A percentile compares a stretch with the other conserved stretches of the same genome.
These are phyloP conservation scores for Branchinecta lynchi DNA, from an alignment of 1,140 invertebrate genomes.

Conservation along the genomic window DNA sequence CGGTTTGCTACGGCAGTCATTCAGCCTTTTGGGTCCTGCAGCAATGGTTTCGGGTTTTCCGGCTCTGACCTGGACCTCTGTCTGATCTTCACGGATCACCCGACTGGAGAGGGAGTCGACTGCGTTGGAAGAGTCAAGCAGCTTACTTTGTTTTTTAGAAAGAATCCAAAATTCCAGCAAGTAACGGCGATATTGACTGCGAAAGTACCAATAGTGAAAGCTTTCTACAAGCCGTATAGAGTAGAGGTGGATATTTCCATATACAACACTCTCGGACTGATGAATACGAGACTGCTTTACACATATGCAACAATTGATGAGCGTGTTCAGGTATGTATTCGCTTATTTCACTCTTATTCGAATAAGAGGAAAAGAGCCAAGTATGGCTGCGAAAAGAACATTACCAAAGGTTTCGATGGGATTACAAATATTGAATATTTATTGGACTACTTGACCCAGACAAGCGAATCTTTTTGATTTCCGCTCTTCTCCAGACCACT, in stretches of 20 bases:
- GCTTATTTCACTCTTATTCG: background rate
- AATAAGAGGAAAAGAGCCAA: too few relatives aligned
- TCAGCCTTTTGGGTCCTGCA: constrained; percentile 43
- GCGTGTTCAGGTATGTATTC: constrained; percentile 32
- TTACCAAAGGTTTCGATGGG: too few relatives aligned
- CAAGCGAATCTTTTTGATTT: too few relatives aligned
- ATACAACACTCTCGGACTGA: constrained; percentile 41
- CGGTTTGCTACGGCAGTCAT: constrained; percentile 33
- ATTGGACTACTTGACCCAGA: too few relatives aligned
- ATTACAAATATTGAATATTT: too few relatives aligned
- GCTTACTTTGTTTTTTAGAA: constrained; percentile 11
- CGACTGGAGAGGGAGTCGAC: constrained; percentile 25
- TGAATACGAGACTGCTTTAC: constrained; percentile 40
- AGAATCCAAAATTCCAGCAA: constrained; percentile 12
- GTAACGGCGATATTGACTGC: constrained; percentile 41
- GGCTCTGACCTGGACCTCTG: constrained; percentile 46
- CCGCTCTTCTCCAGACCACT: too few relatives aligned
- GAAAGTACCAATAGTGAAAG: constrained; percentile 50
- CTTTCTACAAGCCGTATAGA: constrained; percentile 32
- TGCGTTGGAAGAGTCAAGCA: constrained; percentile 8
- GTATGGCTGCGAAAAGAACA: too few relatives aligned
- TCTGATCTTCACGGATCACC: constrained; percentile 36
- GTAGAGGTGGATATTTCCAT: constrained; percentile 45
- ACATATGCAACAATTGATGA: constrained; percentile 39
- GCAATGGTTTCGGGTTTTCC: constrained; percentile 45